A percentile compares a stretch with the other conserved stretches of the same genome.
These are phyloP conservation scores for Mobula birostris DNA, from an alignment of 2,113 vertebrate genomes.

Conservation along the genomic window DNA sequence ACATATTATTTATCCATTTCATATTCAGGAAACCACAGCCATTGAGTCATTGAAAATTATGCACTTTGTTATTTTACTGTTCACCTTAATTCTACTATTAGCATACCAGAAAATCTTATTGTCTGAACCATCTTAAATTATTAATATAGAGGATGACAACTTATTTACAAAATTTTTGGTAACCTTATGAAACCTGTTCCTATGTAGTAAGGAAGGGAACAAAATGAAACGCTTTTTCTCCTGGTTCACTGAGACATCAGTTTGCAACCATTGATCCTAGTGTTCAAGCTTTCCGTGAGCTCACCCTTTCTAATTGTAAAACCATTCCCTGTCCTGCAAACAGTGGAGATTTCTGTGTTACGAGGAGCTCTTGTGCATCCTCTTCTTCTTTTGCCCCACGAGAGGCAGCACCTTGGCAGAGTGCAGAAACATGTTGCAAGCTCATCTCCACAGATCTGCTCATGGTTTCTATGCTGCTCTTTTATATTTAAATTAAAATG, in stretches of 20 bases:
- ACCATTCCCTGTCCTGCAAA: neutral
- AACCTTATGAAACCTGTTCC: neutral
- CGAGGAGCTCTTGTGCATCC: neutral
- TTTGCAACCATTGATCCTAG: neutral
- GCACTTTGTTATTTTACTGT: neutral
- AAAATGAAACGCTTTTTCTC: neutral
- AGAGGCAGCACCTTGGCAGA: neutral
- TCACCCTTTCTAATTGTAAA: neutral
- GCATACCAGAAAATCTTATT: neutral
- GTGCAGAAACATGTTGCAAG: no score
- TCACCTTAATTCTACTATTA: neutral
- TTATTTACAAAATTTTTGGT: neutral
- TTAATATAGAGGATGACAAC: neutral
- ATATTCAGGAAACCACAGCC: neutral
- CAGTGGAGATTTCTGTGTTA: neutral
- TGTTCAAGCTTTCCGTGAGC: neutral
- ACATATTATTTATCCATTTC: no score
- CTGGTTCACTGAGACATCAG: no score
- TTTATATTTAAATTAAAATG: no score
- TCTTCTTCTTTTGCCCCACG: neutral
- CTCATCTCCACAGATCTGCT: no score
- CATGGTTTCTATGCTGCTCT: no score
- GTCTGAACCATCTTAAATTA: neutral
- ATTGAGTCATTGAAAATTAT: neutral
- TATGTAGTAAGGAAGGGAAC: neutral